phyloP scores from a whole-genome alignment of 1,140 invertebrate genomes.

The Steinernema khuongi region DNA sequence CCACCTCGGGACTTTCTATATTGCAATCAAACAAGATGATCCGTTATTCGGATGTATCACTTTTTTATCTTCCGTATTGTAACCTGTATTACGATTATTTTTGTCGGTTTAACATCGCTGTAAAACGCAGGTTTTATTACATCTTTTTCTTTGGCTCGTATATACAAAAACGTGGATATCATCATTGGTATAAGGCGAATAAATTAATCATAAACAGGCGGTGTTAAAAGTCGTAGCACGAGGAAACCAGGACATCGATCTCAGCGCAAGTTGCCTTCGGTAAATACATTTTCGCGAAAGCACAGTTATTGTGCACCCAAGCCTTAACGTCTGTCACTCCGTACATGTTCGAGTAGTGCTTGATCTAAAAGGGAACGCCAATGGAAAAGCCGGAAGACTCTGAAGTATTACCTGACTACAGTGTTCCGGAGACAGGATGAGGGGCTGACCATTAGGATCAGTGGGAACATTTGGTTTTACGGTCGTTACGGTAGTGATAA shows the following conservation, averaged over 20 bases:
- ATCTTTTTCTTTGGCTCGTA: too few relatives aligned
- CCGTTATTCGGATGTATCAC: too few relatives aligned
- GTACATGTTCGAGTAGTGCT: conserved; percentile 46
- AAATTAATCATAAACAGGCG: too few relatives aligned
- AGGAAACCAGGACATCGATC: conserved; percentile 51
- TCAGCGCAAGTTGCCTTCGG: conserved; percentile 53
- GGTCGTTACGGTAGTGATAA: conserved; percentile 27
- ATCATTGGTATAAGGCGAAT: too few relatives aligned
- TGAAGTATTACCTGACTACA: conserved; percentile 35
- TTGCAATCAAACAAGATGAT: too few relatives aligned
- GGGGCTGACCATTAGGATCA: conserved; percentile 30
- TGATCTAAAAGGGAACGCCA: conserved; percentile 44
- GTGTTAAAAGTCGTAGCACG: conserved; percentile 52
- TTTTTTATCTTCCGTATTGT: too few relatives aligned
- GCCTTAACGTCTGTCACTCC: conserved; percentile 43
- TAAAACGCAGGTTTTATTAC: too few relatives aligned
- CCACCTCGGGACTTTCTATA: too few relatives aligned
- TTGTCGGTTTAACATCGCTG: too few relatives aligned
- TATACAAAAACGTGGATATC: too few relatives aligned
- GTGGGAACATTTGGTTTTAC: conserved; percentile 17
- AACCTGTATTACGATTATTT: too few relatives aligned
- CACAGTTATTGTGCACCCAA: conserved; percentile 49
- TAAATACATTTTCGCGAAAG: conserved; percentile 55
- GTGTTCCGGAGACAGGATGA: conserved; percentile 46
- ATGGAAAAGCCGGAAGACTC: background rate